These are phyloP conservation scores for Parasteatoda lunata DNA, from an alignment of 2,888 invertebrate species.

Conservation along the genomic window DNA sequence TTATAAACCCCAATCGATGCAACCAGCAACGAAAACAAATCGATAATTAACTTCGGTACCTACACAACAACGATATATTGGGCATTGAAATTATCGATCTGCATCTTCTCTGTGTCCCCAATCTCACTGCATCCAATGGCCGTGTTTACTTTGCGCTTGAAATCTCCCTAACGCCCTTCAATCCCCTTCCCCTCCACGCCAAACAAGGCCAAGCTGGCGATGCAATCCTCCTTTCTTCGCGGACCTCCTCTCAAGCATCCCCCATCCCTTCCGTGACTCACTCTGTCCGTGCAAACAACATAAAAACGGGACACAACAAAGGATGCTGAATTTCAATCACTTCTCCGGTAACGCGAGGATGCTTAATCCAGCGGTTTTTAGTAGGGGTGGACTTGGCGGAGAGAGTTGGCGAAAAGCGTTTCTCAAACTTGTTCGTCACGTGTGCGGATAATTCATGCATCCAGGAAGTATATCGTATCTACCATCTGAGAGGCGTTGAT, in stretches of 20 bases:
- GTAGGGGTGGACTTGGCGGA: not conserved
- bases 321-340: not conserved
- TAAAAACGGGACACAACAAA: constrained; percentile 2
- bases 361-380: not conserved
- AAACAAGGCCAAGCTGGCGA: constrained; percentile 20
- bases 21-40: not conserved
- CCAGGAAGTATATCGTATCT: not conserved
- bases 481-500: not conserved
- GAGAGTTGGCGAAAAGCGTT: not conserved
- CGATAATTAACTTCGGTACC: not conserved
- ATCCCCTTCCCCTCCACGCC: constrained; percentile 6
- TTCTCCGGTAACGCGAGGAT: not conserved
- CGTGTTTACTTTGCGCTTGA: constrained; percentile 8
- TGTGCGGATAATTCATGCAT: not conserved
- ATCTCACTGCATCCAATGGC: not conserved
- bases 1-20: not conserved
- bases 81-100: constrained; percentile 12
- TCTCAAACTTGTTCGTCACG: not conserved
- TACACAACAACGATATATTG: not conserved
- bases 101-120: constrained; percentile 1
- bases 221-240: not conserved
- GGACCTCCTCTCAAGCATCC: constrained; percentile 1
- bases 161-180: not conserved
- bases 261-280: constrained; percentile 1
- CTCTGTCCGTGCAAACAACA: not conserved